Evolutionary conservation across 2,797 vertebrate species (phyloP), one percentile per base, ranked within the genome.

Genomic region (Gymnothorax reevesii): DNA sequence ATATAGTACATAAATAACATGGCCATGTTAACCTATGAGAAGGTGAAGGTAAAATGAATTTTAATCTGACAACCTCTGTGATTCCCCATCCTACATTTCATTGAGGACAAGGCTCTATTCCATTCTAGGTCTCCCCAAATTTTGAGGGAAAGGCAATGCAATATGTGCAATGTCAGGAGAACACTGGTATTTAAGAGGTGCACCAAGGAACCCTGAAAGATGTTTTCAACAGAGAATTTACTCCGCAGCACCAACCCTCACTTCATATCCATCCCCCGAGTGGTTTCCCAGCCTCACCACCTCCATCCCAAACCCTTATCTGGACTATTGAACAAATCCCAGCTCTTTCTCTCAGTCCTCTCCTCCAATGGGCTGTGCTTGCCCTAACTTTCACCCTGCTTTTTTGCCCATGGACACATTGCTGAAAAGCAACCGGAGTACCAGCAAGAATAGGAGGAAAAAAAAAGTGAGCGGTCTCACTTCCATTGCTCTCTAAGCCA

Each of bases 371-470:
- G 12, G n/a, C 69, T 64, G 62, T 54, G n/a, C 71, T 7, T 54
- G 57, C 85, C 49, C 27, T 57, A 20, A 9, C 66, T 88, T n/a
- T 85, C 71, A 57, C 88, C 90, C 90, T 92, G 87, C 89, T 92
- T 90, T 42, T 94, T 91, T 94, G 88, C 89, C 91, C 90, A 90
- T 86, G 88, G 89, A 92, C 92, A 88, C 90, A 49, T 90, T 57
- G 42, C 92, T 92, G 89, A 93, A 93, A 93, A 94, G 93, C 90
- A 93, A 91, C 90, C 89, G 86, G 52, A 87, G 89, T 91, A 89
- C 91, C 89, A 90, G 92, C 93, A 92, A 94, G 80, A 89, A 89
- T 89, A 60, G 82, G 42, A 83, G n/a, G 83, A 60, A 88, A 80
- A 86, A 85, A 86, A 88, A 90, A 89, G 89, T 86, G 91, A 91